Evolutionary conservation across 2,888 invertebrate species (phyloP).

Genomic region (Caenorhabditis sp.): DNA sequence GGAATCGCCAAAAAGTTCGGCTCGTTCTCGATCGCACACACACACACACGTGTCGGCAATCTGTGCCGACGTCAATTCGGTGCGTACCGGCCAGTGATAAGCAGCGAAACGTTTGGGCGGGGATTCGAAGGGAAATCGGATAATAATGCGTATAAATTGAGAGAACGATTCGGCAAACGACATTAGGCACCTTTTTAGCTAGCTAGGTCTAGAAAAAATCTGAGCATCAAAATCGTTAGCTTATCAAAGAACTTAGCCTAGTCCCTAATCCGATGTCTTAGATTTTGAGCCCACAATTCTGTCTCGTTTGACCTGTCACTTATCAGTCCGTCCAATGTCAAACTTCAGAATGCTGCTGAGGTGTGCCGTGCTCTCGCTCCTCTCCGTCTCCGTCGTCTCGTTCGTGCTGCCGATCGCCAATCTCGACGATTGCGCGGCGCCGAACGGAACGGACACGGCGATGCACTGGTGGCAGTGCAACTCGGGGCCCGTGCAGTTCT

Average conservation of each 20-base stretch:
- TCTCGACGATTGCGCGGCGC: slow-evolving; percentile 45
- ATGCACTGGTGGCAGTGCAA: slow-evolving; percentile 70
- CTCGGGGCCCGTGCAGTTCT: slow-evolving; percentile 50
- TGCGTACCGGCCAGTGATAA: not conserved
- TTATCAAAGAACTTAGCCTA: no score
- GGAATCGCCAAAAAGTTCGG: not conserved
- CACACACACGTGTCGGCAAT: not conserved
- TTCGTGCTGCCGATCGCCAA: slow-evolving; percentile 38
- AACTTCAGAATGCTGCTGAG: slow-evolving; percentile 45
- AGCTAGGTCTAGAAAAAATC: no score
- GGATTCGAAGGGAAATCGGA: not conserved
- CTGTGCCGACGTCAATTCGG: no score
- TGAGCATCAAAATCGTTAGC: no score
- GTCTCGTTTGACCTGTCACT: no score
- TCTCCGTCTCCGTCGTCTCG: slow-evolving; percentile 1
- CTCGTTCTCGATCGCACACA: not conserved
- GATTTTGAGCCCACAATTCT: no score
- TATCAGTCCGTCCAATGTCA: no score
- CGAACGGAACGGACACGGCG: slow-evolving; percentile 68
- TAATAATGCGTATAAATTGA: not conserved
- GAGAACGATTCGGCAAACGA: no score
- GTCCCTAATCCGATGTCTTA: no score
- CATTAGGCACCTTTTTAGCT: no score
- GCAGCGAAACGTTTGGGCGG: not conserved
- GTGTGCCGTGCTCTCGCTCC: slow-evolving; percentile 20